Evolutionary conservation across 2,888 invertebrate genomes (phyloP).

Genomic region (Thumatha senex): DNA sequence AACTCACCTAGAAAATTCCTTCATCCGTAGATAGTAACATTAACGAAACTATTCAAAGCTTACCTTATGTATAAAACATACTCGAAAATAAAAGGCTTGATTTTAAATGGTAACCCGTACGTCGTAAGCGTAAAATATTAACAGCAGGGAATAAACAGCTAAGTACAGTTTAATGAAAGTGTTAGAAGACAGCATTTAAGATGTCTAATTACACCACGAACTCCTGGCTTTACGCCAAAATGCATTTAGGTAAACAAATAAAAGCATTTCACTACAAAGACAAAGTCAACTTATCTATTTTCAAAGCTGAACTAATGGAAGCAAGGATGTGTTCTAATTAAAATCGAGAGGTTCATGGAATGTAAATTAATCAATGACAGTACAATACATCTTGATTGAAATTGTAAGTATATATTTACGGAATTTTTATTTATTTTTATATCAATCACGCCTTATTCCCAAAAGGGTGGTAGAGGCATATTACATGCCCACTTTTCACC

Average conservation of each 20-base stretch:
- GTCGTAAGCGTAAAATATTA: not conserved
- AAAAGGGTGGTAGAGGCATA: too few relatives aligned
- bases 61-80: too few relatives aligned
- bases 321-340: slow-evolving; percentile 3
- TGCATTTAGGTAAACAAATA: slow-evolving; percentile 9
- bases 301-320: slow-evolving; percentile 10
- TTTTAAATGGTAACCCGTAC: too few relatives aligned
- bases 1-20: too few relatives aligned
- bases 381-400: slow-evolving; percentile 1
- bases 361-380: slow-evolving; percentile 9
- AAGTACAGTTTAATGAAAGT: slow-evolving; percentile 9
- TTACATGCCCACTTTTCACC: too few relatives aligned
- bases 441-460: too few relatives aligned
- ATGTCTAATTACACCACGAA: slow-evolving; percentile 6
- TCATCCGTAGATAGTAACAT: too few relatives aligned
- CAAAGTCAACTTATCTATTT: slow-evolving; percentile 9
- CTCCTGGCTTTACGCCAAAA: slow-evolving; percentile 7
- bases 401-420: not conserved
- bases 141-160: slow-evolving; percentile 2
- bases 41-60: too few relatives aligned
- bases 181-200: slow-evolving; percentile 3
- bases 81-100: too few relatives aligned
- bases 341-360: slow-evolving; percentile 1
- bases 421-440: not conserved
- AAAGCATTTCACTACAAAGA: slow-evolving; percentile 1